Base-by-base conservation (phyloP, 2,113 vertebrate species). In the Actinemys pallida region DNA sequence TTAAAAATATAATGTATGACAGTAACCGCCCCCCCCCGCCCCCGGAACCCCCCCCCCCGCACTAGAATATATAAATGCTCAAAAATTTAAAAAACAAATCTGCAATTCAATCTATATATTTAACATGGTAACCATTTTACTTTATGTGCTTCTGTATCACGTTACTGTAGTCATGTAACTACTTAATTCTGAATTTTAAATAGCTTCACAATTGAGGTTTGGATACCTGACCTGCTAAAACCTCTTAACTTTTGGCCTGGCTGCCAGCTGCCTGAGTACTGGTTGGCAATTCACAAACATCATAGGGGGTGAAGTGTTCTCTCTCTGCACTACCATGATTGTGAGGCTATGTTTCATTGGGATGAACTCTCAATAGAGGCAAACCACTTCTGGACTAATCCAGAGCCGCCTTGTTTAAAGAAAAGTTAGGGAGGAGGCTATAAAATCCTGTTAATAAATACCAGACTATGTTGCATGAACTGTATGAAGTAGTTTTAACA, bases 391-490 rank as follows among this genome's bases (percentile, higher is more conserved):
- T 89, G 72, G 89, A 88, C 35, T 50, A 53, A 82, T 93, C 8
- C 88, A 93, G 83, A 89, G 91, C 54, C 59, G 91, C 54, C 75
- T n/a, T 52, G 59, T 89, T 93, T 20, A 25, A 45, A 76, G 12
- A 49, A 84, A 87, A 87, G 93, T 85, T 65, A 8, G 31, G 72
- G 47, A 1, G 3, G 75, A 76, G 83, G 92, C 89, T 93, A 50
- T 96, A 97, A 97, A 97, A 81, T 86, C 53, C 56, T 50, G 87
- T 96, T 97, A 96, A 95, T 94, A 92, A 95, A 83, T 79, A 84
- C 10, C 14, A 29, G 47, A 47, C 62, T 94, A 78, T 65, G 65
- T 27, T 81, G 62, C 31, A 1, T 0, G 45, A 89, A 86, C 31
- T 86, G 59, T 0, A 1, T 0, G 0, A 0, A 0, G 94, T 76